A percentile compares a stretch with the other conserved stretches of the same genome.
Conservation (phyloP, 2,797 vertebrate genomes). For the Holocentrus rufus region DNA sequence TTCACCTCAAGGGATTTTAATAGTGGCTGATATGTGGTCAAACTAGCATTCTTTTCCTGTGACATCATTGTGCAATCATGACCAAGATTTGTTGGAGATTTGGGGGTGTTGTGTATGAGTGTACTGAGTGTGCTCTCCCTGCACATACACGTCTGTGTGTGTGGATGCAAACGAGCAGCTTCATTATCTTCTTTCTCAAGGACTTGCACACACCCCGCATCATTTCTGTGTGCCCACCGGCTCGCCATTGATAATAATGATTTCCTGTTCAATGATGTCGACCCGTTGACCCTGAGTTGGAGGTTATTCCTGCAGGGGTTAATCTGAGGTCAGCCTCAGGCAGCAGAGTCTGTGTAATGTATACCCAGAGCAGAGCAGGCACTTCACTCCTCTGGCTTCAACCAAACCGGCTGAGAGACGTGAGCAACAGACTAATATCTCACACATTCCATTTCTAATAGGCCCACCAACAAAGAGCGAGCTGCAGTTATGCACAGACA, state of each 20-base stretch:
- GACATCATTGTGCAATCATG: constrained; percentile 58
- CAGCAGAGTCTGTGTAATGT: constrained; percentile 65
- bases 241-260: constrained; percentile 39
- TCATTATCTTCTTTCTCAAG: constrained; percentile 12
- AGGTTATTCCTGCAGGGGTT: constrained; percentile 62
- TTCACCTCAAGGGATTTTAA: constrained; percentile 50
- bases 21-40: constrained; percentile 51
- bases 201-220: neutral
- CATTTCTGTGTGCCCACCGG: constrained; percentile 18
- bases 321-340: constrained; percentile 53
- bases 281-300: constrained; percentile 48
- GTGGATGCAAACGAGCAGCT: constrained; percentile 9
- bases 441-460: constrained; percentile 71
- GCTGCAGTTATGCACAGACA: constrained; percentile 62
- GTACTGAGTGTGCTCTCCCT: constrained; percentile 14
- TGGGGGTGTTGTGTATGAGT: constrained; percentile 16
- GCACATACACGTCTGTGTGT: neutral
- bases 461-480: constrained; percentile 74
- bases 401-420: constrained; percentile 50
- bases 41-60: constrained; percentile 51
- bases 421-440: constrained; percentile 64
- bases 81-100: constrained; percentile 53
- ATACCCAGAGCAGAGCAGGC: constrained; percentile 47
- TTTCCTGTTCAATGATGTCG: constrained; percentile 48
- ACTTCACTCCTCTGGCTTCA: constrained; percentile 36